Evolutionary conservation across 2,113 vertebrate genomes (phyloP).

Genomic region (Pavo muticus): DNA sequence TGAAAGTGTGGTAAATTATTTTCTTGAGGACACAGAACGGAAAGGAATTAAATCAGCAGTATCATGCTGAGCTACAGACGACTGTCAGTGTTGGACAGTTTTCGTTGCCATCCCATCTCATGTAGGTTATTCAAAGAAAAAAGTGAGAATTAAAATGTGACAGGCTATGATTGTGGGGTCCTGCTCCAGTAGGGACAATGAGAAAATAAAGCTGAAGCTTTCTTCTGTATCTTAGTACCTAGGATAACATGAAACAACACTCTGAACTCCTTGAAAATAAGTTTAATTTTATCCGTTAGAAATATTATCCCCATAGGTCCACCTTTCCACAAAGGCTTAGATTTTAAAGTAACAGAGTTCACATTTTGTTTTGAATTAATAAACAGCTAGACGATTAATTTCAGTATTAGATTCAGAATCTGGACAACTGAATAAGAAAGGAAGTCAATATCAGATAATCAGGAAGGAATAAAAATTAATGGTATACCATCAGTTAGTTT

Average conservation of each 20-base stretch:
- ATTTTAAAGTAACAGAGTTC: conserved; percentile 20
- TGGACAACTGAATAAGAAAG: conserved; percentile 17
- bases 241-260: neutral
- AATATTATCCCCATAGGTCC: conserved; percentile 66
- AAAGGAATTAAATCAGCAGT: neutral
- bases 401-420: conserved; percentile 20
- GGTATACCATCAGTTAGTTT: conserved; percentile 43
- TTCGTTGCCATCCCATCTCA: neutral
- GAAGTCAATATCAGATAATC: neutral
- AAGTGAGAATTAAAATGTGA: neutral
- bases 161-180: neutral
- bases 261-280: conserved; percentile 75
- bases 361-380: conserved; percentile 30
- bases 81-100: neutral
- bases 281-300: conserved; percentile 78
- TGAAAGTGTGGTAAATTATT: neutral
- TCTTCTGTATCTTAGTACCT: neutral
- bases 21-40: neutral
- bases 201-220: neutral
- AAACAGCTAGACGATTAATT: conserved; percentile 46
- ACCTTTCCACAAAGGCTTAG: conserved; percentile 50
- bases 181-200: neutral
- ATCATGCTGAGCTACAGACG: neutral
- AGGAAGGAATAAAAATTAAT: neutral
- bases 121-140: neutral